Evolutionary conservation across 2,797 vertebrate genomes (phyloP).

Genomic region (Cynopterus sphinx): DNA sequence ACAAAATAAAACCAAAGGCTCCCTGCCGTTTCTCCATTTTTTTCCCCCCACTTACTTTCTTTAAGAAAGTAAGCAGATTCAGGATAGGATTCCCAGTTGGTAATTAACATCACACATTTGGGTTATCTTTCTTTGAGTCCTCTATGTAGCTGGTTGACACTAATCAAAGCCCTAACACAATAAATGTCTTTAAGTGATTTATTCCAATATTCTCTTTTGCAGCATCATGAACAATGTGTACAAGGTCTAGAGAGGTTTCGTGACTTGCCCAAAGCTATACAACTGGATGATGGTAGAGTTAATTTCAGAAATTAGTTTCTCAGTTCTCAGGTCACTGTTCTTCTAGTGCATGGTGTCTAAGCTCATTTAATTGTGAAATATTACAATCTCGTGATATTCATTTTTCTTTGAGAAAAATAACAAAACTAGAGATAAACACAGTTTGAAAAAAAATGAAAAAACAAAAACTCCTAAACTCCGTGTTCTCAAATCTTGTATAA

Average conservation of each 20-base stretch:
- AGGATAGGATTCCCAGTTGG: neutral
- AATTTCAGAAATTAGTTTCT: slow-evolving; percentile 39
- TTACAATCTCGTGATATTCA: neutral
- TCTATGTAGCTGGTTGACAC: neutral
- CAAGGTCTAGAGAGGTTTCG: neutral
- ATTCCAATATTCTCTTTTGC: neutral
- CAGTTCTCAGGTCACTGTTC: neutral
- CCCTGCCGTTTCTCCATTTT: neutral
- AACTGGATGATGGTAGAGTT: neutral
- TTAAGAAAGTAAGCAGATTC: neutral
- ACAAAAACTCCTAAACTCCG: slow-evolving; percentile 29
- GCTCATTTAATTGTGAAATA: neutral
- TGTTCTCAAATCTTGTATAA: slow-evolving; percentile 43
- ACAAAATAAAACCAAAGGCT: neutral
- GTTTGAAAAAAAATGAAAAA: slow-evolving; percentile 36
- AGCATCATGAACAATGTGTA: neutral
- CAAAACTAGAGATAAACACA: neutral
- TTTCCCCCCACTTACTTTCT: neutral
- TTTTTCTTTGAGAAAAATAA: neutral
- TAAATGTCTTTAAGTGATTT: neutral
- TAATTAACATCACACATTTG: neutral
- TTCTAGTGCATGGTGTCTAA: neutral
- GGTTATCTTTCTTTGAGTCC: neutral
- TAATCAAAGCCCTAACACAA: neutral
- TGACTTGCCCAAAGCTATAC: neutral